Evolutionary conservation across 2,888 invertebrate species (phyloP).

Genomic region (Sialis lutaria): DNA sequence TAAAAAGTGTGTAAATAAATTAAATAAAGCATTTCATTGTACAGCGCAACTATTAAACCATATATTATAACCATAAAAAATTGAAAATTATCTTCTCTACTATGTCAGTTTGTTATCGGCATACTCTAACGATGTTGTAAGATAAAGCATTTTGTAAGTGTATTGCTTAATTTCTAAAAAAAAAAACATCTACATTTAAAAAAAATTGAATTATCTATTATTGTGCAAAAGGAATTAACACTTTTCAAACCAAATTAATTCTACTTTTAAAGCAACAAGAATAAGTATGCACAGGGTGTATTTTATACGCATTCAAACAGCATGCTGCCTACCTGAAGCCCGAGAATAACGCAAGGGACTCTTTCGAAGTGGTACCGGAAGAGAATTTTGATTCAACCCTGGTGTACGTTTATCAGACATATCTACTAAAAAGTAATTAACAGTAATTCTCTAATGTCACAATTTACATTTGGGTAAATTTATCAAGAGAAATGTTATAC

Average conservation of each 20-base stretch:
- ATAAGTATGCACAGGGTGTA: neutral
- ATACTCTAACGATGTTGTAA: neutral
- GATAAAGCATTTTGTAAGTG: neutral
- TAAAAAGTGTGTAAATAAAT: too few species aligned
- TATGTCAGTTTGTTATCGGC: too few species aligned
- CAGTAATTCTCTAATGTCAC: too few species aligned
- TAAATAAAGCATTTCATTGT: too few species aligned
- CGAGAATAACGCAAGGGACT: constrained; percentile 3
- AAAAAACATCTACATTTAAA: neutral
- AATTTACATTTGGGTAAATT: too few species aligned
- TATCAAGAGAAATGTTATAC: too few species aligned
- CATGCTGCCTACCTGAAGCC: constrained; percentile 6
- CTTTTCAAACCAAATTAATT: too few species aligned
- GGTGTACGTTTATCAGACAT: constrained; percentile 5
- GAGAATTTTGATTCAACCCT: constrained; percentile 4
- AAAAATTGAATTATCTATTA: neutral
- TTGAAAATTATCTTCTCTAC: too few species aligned
- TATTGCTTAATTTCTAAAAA: neutral
- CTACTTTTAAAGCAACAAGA: too few species aligned
- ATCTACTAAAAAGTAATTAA: neutral
- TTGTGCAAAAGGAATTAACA: too few species aligned
- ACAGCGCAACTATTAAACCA: too few species aligned
- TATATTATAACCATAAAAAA: too few species aligned
- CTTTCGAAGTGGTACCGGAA: constrained; percentile 2
- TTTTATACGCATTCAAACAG: neutral